A percentile compares a stretch with the other conserved stretches of the same genome.
Conservation (phyloP, 2,113 vertebrate genomes). For the Antechinus stuartii region DNA sequence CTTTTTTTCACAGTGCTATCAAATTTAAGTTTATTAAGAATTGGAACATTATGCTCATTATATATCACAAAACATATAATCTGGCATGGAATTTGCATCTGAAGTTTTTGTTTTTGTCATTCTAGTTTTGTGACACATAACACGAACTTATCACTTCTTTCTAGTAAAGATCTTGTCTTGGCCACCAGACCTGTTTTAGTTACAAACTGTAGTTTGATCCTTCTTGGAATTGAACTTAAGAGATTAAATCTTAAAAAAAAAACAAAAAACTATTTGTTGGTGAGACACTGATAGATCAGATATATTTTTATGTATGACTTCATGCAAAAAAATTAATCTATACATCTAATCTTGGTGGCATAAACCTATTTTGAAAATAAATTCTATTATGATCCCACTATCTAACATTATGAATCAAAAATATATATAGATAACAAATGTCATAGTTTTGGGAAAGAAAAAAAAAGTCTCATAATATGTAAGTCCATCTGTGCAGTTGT, state of each 20-base stretch:
- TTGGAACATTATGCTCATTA: slow-evolving; percentile 33
- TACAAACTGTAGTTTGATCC: slow-evolving; percentile 23
- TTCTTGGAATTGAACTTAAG: slow-evolving; percentile 34
- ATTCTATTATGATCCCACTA: slow-evolving; percentile 32
- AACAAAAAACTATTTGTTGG: neutral
- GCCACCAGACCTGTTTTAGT: slow-evolving; percentile 28
- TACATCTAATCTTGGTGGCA: neutral
- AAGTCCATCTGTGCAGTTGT: neutral
- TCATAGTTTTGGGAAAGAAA: slow-evolving; percentile 9
- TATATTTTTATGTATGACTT: slow-evolving; percentile 13
- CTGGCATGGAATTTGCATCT: slow-evolving; percentile 28
- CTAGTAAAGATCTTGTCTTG: slow-evolving; percentile 33
- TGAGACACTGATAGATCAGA: slow-evolving; percentile 13
- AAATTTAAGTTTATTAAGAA: slow-evolving; percentile 32
- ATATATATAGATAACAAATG: neutral
- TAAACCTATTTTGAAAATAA: slow-evolving; percentile 18
- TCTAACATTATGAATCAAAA: slow-evolving; percentile 6
- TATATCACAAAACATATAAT: neutral
- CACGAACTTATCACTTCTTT: neutral
- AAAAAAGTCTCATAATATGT: slow-evolving; percentile 27
- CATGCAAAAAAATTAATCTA: slow-evolving; percentile 1
- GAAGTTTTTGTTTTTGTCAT: slow-evolving; percentile 15
- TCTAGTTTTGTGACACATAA: slow-evolving; percentile 26
- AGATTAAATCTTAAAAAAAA: slow-evolving; percentile 36
- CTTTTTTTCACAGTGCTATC: slow-evolving; percentile 27